phyloP scores from a whole-genome alignment of 2,113 vertebrate genomes.

The Chaetura pelagica region DNA sequence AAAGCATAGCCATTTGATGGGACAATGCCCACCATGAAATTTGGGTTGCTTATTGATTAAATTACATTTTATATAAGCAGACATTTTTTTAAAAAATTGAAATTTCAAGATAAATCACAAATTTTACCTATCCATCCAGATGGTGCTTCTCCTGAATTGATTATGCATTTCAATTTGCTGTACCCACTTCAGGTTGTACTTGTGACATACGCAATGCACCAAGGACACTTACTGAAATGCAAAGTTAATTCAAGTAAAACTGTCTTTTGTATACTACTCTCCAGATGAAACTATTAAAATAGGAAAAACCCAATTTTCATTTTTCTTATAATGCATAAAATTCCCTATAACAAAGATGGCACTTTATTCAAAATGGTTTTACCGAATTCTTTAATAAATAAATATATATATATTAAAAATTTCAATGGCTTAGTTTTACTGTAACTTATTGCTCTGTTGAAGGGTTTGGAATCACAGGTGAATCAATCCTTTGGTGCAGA shows the following conservation, averaged over 20 bases:
- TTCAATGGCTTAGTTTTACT: neutral
- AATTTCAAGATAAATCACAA: constrained; percentile 27
- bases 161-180: constrained; percentile 54
- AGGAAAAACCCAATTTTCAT: neutral
- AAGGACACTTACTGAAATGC: constrained; percentile 38
- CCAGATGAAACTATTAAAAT: neutral
- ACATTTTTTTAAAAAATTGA: neutral
- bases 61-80: neutral
- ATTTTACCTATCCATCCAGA: constrained; percentile 33
- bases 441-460: neutral
- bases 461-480: neutral
- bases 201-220: neutral
- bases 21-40: neutral
- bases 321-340: neutral
- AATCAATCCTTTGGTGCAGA: neutral
- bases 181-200: constrained; percentile 19
- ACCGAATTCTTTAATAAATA: neutral
- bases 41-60: constrained; percentile 24
- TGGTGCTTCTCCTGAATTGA: constrained; percentile 29
- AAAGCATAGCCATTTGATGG: neutral
- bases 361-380: neutral
- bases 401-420: neutral
- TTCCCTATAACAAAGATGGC: neutral
- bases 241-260: constrained; percentile 38
- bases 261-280: neutral